These are phyloP conservation scores for Aphelocoma coerulescens DNA, from an alignment of 2,113 vertebrate species.

Conservation along the genomic window DNA sequence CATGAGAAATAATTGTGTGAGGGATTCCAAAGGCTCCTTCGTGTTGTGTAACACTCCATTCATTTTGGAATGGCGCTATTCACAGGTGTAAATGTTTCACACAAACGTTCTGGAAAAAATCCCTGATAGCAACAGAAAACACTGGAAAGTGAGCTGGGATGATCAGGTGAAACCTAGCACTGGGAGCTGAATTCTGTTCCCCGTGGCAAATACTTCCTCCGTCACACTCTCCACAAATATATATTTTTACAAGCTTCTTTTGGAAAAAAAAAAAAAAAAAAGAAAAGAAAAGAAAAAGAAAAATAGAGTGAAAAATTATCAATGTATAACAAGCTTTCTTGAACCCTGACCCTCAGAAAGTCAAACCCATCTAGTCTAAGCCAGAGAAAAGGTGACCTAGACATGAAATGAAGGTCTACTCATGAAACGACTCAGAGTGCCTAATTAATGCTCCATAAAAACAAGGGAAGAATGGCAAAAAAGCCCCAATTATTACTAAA, in stretches of 20 bases:
- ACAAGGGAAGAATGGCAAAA: neutral
- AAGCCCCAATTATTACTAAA: neutral
- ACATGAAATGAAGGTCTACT: neutral
- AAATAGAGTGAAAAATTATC: neutral
- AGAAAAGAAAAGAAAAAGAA: neutral
- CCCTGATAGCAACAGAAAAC: neutral
- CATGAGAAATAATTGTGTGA: neutral
- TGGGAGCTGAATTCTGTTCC: neutral
- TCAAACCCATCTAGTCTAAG: neutral
- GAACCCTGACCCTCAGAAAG: neutral
- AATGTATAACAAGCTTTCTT: neutral
- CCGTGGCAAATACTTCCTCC: neutral
- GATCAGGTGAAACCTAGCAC: neutral
- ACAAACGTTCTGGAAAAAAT: neutral
- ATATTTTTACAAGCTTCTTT: neutral
- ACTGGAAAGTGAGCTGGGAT: neutral
- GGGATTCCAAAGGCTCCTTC: neutral
- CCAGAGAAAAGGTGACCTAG: neutral
- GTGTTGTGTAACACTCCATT: neutral
- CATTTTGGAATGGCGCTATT: neutral
- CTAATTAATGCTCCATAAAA: neutral
- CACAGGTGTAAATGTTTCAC: neutral
- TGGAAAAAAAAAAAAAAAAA: neutral
- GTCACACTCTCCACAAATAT: neutral
- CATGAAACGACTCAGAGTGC: neutral